A percentile compares a stretch with the other conserved stretches of the same genome.
Evolutionary conservation across 2,113 vertebrate genomes (phyloP).

Genomic region (Pseudonaja textilis): DNA sequence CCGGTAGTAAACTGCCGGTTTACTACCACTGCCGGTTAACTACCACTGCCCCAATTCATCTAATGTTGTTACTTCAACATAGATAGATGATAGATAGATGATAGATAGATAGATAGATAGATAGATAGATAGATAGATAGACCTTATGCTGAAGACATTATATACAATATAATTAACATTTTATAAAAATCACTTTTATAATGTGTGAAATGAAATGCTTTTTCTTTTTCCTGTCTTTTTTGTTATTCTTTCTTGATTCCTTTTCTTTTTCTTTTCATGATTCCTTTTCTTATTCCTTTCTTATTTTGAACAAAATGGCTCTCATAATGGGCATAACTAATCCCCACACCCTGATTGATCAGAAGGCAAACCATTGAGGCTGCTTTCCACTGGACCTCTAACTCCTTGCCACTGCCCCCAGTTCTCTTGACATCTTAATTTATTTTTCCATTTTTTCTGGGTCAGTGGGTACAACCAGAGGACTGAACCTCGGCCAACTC

Average conservation of each 20-base stretch:
- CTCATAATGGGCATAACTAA: background rate
- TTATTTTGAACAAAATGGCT: background rate
- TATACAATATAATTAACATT: background rate
- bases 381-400: background rate
- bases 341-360: background rate
- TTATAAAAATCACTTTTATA: background rate
- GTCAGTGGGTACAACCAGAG: background rate
- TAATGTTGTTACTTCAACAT: background rate
- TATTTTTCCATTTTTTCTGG: background rate
- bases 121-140: too few species aligned
- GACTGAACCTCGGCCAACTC: background rate
- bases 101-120: background rate
- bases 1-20: too few species aligned
- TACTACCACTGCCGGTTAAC: too few species aligned
- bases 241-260: background rate
- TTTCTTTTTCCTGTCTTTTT: background rate
- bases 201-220: background rate
- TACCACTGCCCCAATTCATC: background rate
- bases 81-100: too few species aligned
- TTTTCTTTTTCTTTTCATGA: background rate
- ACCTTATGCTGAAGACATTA: background rate
- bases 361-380: background rate
- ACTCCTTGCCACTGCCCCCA: background rate
- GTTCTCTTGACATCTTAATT: background rate
- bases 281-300: background rate